phyloP scores from a whole-genome alignment of 2,113 vertebrate genomes.

The Candoia aspera region DNA sequence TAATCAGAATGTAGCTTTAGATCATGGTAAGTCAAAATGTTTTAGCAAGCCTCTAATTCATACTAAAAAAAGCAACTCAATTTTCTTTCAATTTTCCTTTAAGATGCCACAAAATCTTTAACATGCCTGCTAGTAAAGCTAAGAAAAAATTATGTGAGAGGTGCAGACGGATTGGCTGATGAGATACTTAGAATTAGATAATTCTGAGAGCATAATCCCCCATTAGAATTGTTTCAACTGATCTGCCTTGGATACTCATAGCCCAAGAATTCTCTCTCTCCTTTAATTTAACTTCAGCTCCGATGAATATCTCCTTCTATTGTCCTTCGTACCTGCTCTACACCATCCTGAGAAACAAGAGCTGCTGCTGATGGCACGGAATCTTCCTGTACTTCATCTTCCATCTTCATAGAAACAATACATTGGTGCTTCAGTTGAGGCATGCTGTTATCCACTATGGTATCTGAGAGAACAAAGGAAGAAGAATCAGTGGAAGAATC shows the following conservation, averaged over 20 bases:
- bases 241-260: neutral
- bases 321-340: slow-evolving; percentile 71
- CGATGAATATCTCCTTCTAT: neutral
- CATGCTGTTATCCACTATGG: slow-evolving; percentile 59
- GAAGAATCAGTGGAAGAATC: slow-evolving; percentile 10
- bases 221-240: neutral
- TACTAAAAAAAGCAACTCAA: neutral
- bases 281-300: neutral
- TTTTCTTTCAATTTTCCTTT: neutral
- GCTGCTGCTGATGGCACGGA: slow-evolving; percentile 66
- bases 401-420: slow-evolving; percentile 69
- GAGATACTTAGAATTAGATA: neutral
- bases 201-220: neutral
- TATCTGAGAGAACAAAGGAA: slow-evolving; percentile 59
- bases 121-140: neutral
- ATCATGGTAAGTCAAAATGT: neutral
- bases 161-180: neutral
- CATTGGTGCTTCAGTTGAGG: slow-evolving; percentile 57
- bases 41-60: neutral
- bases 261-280: neutral
- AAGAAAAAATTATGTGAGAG: neutral
- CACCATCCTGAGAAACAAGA: slow-evolving; percentile 71
- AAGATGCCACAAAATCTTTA: neutral
- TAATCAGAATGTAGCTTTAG: neutral
- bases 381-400: slow-evolving; percentile 60